Conservation (phyloP, 2,797 vertebrate genomes). For the Glyptemys insculpta region DNA sequence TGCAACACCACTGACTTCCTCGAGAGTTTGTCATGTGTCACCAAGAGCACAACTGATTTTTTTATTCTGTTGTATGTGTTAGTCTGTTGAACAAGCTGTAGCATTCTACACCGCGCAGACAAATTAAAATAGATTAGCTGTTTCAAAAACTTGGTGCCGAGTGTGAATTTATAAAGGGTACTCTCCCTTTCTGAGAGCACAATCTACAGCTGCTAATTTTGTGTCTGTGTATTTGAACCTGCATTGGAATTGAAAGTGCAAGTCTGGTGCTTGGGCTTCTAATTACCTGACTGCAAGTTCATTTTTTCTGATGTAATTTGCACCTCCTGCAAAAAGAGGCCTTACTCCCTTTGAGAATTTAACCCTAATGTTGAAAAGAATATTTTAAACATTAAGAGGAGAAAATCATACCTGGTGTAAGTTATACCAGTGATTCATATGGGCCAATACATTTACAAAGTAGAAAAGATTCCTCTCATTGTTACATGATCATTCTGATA, state of each 20-base stretch:
- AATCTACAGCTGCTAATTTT: not conserved
- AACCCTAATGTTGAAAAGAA: rapidly evolving
- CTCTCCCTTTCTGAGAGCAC: not conserved
- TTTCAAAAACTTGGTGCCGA: not conserved
- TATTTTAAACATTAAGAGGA: not conserved
- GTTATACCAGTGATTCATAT: not conserved
- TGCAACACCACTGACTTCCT: not conserved
- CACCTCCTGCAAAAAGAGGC: not conserved
- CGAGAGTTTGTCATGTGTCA: not conserved
- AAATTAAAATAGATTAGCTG: not conserved
- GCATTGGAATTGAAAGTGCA: not conserved
- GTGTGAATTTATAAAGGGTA: not conserved
- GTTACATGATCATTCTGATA: not conserved
- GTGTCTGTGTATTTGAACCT: not conserved
- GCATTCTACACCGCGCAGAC: not conserved
- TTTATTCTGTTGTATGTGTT: not conserved
- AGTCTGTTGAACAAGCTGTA: not conserved
- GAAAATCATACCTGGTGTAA: rapidly evolving
- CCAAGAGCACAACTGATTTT: rapidly evolving
- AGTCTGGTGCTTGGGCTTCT: not conserved
- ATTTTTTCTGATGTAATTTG: not conserved
- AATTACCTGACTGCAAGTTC: rapidly evolving
- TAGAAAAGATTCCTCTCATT: not conserved
- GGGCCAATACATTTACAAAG: not conserved
- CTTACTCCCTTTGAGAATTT: not conserved